Evolutionary conservation across 2,797 vertebrate species (phyloP).

Genomic region (Alcedo atthis): DNA sequence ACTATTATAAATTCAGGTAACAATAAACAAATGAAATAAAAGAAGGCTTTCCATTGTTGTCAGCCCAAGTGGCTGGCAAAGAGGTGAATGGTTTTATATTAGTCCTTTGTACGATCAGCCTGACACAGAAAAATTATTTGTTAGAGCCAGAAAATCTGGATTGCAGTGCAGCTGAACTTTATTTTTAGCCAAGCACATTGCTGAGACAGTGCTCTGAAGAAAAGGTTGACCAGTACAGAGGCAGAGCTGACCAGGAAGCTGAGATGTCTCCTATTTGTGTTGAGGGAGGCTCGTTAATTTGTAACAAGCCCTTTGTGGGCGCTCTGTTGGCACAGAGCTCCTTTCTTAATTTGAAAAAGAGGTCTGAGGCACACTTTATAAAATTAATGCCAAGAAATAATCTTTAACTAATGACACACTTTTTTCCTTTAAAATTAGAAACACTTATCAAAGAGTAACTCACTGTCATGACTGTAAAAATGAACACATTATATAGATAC

Average conservation of each 20-base stretch:
- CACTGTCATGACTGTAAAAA: constrained; percentile 22
- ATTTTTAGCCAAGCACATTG: not conserved
- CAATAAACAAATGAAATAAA: not conserved
- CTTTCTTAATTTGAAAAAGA: constrained; percentile 15
- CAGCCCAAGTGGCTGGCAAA: not conserved
- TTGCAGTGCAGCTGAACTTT: not conserved
- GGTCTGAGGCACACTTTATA: not conserved
- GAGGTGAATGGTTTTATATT: not conserved
- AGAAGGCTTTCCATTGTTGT: not conserved
- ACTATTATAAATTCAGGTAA: not conserved
- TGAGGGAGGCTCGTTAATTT: not conserved
- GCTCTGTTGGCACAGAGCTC: not conserved
- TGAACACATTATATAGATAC: not conserved
- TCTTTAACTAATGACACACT: constrained; percentile 40
- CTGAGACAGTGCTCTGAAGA: not conserved
- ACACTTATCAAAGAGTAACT: constrained; percentile 39
- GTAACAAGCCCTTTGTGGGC: not conserved
- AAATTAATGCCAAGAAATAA: constrained; percentile 34
- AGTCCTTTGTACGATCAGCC: not conserved
- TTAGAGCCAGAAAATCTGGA: not conserved
- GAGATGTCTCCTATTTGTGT: not conserved
- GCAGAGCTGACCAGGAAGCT: not conserved
- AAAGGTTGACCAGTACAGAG: not conserved
- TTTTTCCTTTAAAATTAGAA: constrained; percentile 34
- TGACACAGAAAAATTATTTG: not conserved